phyloP scores from a whole-genome alignment of 2,797 vertebrate species.

The Gymnothorax javanicus region DNA sequence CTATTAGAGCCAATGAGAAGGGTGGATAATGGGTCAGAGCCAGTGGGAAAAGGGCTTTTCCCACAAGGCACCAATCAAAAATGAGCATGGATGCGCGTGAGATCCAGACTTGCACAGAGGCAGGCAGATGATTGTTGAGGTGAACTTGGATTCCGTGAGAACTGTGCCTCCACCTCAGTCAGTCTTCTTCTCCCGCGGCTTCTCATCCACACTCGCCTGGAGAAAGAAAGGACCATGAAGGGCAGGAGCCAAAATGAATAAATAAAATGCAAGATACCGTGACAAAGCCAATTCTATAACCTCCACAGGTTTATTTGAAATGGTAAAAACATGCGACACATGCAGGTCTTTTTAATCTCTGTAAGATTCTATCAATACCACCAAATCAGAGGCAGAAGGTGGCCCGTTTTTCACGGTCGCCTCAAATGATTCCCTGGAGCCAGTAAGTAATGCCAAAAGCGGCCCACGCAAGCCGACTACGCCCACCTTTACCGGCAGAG shows the following conservation, averaged over 20 bases:
- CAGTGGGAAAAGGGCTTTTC: not conserved
- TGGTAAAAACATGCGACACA: too few species aligned
- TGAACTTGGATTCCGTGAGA: too few species aligned
- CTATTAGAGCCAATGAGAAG: conserved; percentile 9
- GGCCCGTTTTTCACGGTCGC: too few species aligned
- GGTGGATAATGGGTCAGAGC: not conserved
- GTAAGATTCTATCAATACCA: too few species aligned
- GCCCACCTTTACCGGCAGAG: not conserved
- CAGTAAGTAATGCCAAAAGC: not conserved
- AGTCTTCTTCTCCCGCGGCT: conserved; percentile 67
- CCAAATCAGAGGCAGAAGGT: too few species aligned
- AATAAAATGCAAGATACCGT: too few species aligned
- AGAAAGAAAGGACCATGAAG: conserved; percentile 6
- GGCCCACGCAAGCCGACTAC: not conserved
- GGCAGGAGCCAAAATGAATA: not conserved
- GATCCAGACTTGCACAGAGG: not conserved
- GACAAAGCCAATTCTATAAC: too few species aligned
- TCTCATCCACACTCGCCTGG: conserved; percentile 61
- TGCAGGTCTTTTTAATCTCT: too few species aligned
- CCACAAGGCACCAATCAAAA: not conserved
- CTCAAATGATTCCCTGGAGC: not conserved
- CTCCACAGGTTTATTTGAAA: too few species aligned
- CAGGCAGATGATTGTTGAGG: not conserved
- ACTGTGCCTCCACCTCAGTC: conserved; percentile 58
- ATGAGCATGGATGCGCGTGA: not conserved